Conservation (phyloP, 2,888 invertebrate species). For the Pantelozetes paolii region DNA sequence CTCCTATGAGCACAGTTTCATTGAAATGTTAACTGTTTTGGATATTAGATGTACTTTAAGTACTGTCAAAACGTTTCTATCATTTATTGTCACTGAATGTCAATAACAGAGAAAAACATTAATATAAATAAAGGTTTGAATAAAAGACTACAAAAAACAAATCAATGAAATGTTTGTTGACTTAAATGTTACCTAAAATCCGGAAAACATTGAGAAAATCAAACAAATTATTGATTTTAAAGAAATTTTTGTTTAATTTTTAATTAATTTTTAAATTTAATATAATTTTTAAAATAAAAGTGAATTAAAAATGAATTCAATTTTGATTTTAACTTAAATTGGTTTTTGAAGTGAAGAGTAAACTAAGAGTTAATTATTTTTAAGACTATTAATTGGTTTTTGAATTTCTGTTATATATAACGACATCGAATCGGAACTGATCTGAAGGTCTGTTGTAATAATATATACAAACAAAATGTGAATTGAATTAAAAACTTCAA, state of each 20-base stretch:
- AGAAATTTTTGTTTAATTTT: background rate
- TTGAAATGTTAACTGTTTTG: too few relatives aligned
- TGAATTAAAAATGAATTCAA: slow-evolving; percentile 6
- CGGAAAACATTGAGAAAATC: background rate
- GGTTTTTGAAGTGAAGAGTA: background rate
- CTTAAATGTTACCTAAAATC: too few relatives aligned
- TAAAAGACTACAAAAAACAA: too few relatives aligned
- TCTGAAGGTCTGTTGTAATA: background rate
- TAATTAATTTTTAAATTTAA: background rate
- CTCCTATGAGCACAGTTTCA: too few relatives aligned
- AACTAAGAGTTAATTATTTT: background rate
- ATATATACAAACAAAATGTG: slow-evolving; percentile 13
- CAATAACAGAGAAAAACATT: too few relatives aligned
- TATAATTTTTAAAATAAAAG: background rate
- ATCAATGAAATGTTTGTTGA: too few relatives aligned
- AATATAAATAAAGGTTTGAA: too few relatives aligned
- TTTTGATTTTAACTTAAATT: too few relatives aligned
- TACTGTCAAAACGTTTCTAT: too few relatives aligned
- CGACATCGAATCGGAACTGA: slow-evolving; percentile 8
- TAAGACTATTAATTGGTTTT: background rate
- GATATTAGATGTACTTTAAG: too few relatives aligned
- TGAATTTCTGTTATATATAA: background rate
- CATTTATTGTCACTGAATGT: too few relatives aligned
- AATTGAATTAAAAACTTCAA: background rate
- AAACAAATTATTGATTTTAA: background rate